These are phyloP conservation scores for Trilocha varians DNA, from an alignment of 2,888 invertebrate species.

Conservation along the genomic window DNA sequence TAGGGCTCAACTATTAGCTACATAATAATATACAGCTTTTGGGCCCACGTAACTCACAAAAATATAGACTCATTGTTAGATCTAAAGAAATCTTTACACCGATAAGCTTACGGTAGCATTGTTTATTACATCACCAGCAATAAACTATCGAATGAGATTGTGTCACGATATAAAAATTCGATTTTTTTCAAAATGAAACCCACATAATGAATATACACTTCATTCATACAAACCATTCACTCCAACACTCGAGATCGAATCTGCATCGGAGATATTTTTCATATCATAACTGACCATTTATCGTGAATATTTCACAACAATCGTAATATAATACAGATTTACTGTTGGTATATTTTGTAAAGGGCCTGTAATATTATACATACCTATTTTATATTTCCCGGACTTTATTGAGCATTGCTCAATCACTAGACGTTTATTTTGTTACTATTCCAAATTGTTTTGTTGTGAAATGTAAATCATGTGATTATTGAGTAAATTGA, in stretches of 20 bases:
- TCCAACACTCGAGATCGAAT: background rate
- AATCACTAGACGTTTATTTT: constrained; percentile 35
- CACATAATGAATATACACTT: background rate
- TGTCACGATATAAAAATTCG: background rate
- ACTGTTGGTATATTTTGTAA: constrained; percentile 29
- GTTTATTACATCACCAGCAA: background rate
- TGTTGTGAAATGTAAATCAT: background rate
- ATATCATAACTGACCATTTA: background rate
- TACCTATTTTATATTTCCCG: constrained; percentile 17
- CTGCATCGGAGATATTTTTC: background rate
- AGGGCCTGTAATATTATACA: constrained; percentile 32
- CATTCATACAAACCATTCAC: background rate
- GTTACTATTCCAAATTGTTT: background rate
- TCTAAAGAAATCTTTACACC: background rate
- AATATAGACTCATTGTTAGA: background rate
- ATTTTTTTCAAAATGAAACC: background rate
- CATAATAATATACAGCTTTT: no score
- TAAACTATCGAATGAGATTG: background rate
- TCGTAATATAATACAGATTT: constrained; percentile 31
- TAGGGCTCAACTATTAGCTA: no score
- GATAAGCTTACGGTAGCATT: background rate
- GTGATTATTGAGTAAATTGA: background rate
- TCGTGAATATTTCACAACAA: background rate
- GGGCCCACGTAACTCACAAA: no score
- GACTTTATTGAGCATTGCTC: constrained; percentile 23